Base-by-base conservation (phyloP, 2,113 vertebrate genomes). In the Dryoscopus gambensis region DNA sequence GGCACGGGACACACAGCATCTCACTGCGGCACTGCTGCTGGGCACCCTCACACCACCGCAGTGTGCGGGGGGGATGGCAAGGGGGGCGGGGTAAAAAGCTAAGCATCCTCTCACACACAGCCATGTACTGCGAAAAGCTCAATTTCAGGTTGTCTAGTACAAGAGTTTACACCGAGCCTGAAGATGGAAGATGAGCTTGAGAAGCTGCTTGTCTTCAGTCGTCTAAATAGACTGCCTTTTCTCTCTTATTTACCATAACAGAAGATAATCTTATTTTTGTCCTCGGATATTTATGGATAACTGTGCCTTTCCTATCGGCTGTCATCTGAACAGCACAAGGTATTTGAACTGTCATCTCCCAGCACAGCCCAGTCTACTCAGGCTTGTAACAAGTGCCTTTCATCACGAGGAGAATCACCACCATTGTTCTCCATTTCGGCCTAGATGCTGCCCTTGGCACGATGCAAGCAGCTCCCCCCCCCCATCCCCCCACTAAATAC, bases 81-180 rank as follows among this genome's bases (percentile, higher is more conserved):
- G 4, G 21, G 5, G 20, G 31, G 22, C 9, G 2, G 11, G 1
- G 1, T 3, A 0, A 9, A 21, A 49, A 31, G 10, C 39, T 3
- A 11, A 90, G 22, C 37, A 6, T 37, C 22, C 22, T 10, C 7
- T 10, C 46, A 2, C 15, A 7, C 37, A 1, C 49, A 21, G 6
- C 22, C 23, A 24, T 3, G 70, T 37, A 4, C 31, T 15, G 16
- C 25, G 39, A 3, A 67, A 92, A 59, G 35, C 62, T 64, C 62
- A 1, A 1, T 69, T 76, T 88, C 37, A 31, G 37, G 33, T 23
- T 46, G 30, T 10, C 52, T 70, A 2, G 13, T 15, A 9, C 13
- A 6, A 20, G 46, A 53, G 37, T n/a, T 84, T 22, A 7, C 31
- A 6, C 13, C 9, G 44, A 60, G 40, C 49, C 35, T 44, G 40